Evolutionary conservation across 2,888 invertebrate species (phyloP), one percentile per base, ranked within the genome.

Genomic region (Cataglyphis rosenhaueri): DNA sequence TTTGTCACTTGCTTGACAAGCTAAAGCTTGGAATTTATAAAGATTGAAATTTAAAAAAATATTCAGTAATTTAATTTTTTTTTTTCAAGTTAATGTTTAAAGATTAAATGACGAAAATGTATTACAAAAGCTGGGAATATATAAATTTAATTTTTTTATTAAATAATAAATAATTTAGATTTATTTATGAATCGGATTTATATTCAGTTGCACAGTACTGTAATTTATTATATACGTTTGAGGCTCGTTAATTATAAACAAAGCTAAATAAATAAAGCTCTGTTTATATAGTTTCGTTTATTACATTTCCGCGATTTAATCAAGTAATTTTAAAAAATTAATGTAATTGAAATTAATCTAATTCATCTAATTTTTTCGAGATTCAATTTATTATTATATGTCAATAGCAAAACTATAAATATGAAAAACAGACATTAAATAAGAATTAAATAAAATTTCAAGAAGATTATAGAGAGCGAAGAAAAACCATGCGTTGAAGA

Each of bases 181-280:
- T 4, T 1, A 1, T n/a, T 29, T 41, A 29, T 32, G 10, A 59
- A 41, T 15, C 21, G 57, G 10, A 10, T 59, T 41, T 57, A 65
- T 64, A 65, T 64, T 66, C 70, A 35, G 32, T 55, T 55, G 9
- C 1, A 35, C 9, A 52, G n/a, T 12, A 55, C 3, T 21, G 82
- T 81, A 85, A 85, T 83, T 84, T 70, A 79, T 85, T 88, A 86
- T 86, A 88, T 83, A 71, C 21, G 65, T 78, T 81, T 82, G 55
- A n/a, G 82, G 76, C 35, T 86, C 82, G 81, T 85, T 86, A 85
- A 85, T 66, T 55, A 18, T 48, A 52, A 25, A 48, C 55, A 62
- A 76, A 71, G 59, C 4, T 52, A 64, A 57, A 41, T 5, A 15
- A 52, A 52, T 52, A n/a, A 44, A 52, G n/a, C 8, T n/a, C n/a